phyloP scores from a whole-genome alignment of 2,888 invertebrate species.

The Ephialtes manifestator region DNA sequence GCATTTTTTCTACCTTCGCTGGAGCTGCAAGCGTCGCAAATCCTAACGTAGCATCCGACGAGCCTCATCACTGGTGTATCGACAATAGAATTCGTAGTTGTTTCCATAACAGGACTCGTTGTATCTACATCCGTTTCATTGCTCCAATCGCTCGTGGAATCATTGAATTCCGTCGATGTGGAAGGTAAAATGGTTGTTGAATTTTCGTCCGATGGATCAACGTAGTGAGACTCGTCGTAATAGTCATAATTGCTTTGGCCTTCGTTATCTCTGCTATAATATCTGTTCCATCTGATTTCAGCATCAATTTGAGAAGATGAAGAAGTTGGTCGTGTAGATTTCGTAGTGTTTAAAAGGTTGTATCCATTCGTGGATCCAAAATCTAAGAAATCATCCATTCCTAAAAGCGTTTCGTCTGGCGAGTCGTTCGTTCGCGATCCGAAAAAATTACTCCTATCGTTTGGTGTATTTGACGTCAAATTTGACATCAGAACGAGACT shows the following conservation, averaged over 20 bases:
- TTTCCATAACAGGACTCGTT: constrained; percentile 38
- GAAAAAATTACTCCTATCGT: constrained; percentile 30
- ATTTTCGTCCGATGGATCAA: constrained; percentile 49
- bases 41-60: constrained; percentile 75
- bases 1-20: constrained; percentile 54
- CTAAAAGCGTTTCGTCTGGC: constrained; percentile 38
- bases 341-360: neutral
- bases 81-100: neutral
- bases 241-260: constrained; percentile 63
- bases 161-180: constrained; percentile 20
- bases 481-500: constrained; percentile 83
- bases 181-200: constrained; percentile 26
- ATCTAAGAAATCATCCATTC: constrained; percentile 41
- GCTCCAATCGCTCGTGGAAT: constrained; percentile 3
- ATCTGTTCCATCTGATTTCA: constrained; percentile 59
- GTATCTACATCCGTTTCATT: constrained; percentile 30
- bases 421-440: constrained; percentile 49
- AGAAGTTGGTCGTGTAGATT: neutral
- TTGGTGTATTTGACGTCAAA: constrained; percentile 44
- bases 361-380: constrained; percentile 27
- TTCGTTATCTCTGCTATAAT: constrained; percentile 47
- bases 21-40: constrained; percentile 71
- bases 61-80: constrained; percentile 48
- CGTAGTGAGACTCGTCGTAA: constrained; percentile 56
- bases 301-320: constrained; percentile 20